Evolutionary conservation across 2,797 vertebrate genomes (phyloP).

Genomic region (Poliocrania exsul): DNA sequence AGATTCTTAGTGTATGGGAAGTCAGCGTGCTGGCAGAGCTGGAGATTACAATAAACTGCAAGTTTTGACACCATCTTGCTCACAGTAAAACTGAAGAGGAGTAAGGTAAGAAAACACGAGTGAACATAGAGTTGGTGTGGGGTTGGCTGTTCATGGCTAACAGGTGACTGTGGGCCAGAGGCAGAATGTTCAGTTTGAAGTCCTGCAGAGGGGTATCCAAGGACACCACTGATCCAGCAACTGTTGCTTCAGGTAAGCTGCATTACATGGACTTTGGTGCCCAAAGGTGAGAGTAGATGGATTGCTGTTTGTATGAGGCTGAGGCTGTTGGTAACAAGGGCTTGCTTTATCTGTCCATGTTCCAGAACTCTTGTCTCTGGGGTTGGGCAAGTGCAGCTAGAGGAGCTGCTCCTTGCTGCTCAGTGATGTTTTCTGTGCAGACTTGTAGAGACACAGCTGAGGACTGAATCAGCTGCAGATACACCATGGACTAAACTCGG

Average conservation of each 20-base stretch:
- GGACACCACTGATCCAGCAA: neutral
- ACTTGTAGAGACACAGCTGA: neutral
- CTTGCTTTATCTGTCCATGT: neutral
- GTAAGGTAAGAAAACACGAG: neutral
- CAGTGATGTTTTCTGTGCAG: neutral
- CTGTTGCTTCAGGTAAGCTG: neutral
- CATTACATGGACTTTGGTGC: neutral
- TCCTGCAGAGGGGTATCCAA: neutral
- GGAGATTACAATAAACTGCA: neutral
- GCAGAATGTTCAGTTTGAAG: neutral
- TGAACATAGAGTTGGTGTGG: neutral
- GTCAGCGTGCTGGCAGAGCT: neutral
- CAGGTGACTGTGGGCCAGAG: neutral
- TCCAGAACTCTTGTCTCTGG: neutral
- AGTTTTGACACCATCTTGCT: neutral
- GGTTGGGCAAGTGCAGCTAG: neutral
- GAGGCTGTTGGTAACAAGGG: neutral
- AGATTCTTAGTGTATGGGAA: neutral
- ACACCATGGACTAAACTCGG: rapidly evolving
- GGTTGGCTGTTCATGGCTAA: neutral
- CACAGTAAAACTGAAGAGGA: rapidly evolving
- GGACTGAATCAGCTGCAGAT: neutral
- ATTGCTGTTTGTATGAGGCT: rapidly evolving
- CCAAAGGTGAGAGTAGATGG: neutral
- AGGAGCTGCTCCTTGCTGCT: neutral